A percentile compares a stretch with the other conserved stretches of the same genome.
phyloP scores from a whole-genome alignment of 2,888 invertebrate species.

The Monoplex corrugatus region DNA sequence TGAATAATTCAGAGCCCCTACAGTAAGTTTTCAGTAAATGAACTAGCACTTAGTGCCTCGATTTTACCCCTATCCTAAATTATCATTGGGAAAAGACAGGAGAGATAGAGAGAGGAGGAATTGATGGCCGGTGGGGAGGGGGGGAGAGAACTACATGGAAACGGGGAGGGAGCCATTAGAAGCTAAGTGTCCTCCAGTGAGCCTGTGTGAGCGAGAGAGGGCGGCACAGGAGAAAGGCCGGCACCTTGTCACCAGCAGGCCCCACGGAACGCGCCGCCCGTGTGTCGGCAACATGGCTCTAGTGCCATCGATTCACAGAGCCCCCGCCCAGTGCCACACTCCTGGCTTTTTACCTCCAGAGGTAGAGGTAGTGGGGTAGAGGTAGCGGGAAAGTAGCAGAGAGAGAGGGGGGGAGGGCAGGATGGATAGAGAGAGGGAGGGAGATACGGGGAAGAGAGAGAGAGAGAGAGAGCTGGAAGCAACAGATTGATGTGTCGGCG shows the following conservation, averaged over 20 bases:
- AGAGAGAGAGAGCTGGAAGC: background rate
- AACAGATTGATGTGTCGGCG: constrained; percentile 13
- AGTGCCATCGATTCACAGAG: background rate
- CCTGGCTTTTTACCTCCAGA: background rate
- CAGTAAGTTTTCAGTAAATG: no score
- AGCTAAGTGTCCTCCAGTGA: constrained; percentile 11
- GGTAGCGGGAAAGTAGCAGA: background rate
- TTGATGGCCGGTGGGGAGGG: background rate
- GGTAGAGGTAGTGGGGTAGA: background rate
- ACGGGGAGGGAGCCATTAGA: background rate
- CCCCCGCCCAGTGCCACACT: background rate
- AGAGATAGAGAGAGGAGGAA: background rate
- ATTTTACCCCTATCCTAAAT: no score
- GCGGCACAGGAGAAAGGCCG: background rate
- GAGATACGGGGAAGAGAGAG: background rate
- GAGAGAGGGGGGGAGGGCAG: background rate
- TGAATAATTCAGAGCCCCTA: no score
- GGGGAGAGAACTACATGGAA: background rate
- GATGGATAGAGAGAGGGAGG: background rate
- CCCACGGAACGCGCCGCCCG: constrained; percentile 3
- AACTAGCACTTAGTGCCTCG: no score
- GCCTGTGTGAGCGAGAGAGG: background rate
- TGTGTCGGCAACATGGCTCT: background rate
- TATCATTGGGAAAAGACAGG: no score
- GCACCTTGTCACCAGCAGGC: background rate